phyloP scores from a whole-genome alignment of 2,113 vertebrate species.

The Sminthopsis crassicaudata region DNA sequence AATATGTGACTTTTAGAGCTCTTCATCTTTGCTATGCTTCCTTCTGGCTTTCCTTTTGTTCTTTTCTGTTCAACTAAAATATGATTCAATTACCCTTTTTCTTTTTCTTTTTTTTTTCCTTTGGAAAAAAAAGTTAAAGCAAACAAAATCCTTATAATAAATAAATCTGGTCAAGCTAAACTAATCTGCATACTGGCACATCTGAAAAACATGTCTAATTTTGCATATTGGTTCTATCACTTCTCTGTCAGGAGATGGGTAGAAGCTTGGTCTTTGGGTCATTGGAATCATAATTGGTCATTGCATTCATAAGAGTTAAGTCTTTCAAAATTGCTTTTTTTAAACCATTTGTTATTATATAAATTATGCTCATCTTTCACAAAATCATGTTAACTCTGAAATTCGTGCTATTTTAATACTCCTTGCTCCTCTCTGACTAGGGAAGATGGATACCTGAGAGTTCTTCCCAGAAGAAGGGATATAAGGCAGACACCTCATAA shows the following conservation, averaged over 20 bases:
- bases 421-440: background rate
- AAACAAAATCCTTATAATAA: background rate
- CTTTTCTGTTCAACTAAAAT: background rate
- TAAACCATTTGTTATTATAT: background rate
- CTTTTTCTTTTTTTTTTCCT: background rate
- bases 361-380: background rate
- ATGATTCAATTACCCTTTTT: background rate
- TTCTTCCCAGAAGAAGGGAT: background rate
- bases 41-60: background rate
- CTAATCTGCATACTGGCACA: background rate
- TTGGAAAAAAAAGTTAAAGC: background rate
- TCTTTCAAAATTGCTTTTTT: background rate
- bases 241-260: background rate
- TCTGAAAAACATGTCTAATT: background rate
- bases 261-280: background rate
- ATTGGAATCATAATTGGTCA: too few relatives aligned
- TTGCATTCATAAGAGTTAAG: background rate
- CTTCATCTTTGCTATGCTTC: background rate
- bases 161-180: background rate
- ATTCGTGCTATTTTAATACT: background rate
- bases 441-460: background rate
- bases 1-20: background rate
- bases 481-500: background rate
- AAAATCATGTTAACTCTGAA: background rate
- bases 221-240: background rate